Evolutionary conservation across 2,888 invertebrate genomes (phyloP).

Genomic region (Amphipyra berbera): DNA sequence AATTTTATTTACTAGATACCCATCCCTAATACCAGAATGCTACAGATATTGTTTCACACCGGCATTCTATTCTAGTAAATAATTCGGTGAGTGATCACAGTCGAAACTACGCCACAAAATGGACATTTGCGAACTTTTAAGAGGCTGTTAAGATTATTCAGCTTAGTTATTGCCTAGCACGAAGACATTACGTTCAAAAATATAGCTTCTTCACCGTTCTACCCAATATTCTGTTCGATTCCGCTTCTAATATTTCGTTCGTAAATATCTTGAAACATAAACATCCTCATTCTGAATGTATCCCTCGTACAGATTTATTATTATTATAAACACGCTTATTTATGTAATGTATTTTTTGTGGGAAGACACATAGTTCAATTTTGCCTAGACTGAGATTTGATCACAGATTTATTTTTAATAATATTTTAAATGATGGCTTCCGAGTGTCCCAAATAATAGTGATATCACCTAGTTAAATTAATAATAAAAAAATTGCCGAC

Average conservation of each 20-base stretch:
- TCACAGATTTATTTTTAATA: not conserved
- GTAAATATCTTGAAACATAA: slow-evolving; percentile 42
- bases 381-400: slow-evolving; percentile 18
- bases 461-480: too few relatives aligned
- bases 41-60: too few relatives aligned
- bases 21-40: too few relatives aligned
- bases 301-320: slow-evolving; percentile 34
- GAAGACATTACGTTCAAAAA: slow-evolving; percentile 15
- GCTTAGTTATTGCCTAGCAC: slow-evolving; percentile 25
- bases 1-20: too few relatives aligned
- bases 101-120: slow-evolving; percentile 18
- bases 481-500: too few relatives aligned
- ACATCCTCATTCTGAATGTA: slow-evolving; percentile 34
- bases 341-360: slow-evolving; percentile 10
- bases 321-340: slow-evolving; percentile 18
- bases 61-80: too few relatives aligned
- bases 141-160: slow-evolving; percentile 30
- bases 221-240: slow-evolving; percentile 20
- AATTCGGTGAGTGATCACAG: too few relatives aligned
- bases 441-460: not conserved
- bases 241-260: slow-evolving; percentile 32
- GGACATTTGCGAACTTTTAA: slow-evolving; percentile 25
- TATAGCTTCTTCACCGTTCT: slow-evolving; percentile 22
- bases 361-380: slow-evolving; percentile 20
- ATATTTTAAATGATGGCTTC: not conserved